Conservation (phyloP, 2,888 invertebrate genomes). For the Cacoxenus indagator region DNA sequence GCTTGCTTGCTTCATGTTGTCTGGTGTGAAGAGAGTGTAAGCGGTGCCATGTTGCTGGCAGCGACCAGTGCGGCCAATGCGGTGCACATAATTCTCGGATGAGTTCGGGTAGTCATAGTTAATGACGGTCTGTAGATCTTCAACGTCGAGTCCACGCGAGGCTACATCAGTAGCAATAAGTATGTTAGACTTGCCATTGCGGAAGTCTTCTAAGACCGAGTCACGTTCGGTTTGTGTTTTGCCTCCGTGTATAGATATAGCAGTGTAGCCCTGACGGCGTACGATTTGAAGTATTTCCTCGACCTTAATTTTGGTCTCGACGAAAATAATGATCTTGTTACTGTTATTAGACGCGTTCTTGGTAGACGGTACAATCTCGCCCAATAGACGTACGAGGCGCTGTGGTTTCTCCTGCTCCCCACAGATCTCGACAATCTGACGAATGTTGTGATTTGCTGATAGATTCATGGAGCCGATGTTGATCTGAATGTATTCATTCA, state of each 20-base stretch:
- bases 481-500: slow-evolving; percentile 91
- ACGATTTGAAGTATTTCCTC: slow-evolving; percentile 89
- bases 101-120: slow-evolving; percentile 96
- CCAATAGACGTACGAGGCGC: slow-evolving; percentile 81
- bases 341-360: slow-evolving; percentile 71
- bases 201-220: slow-evolving; percentile 89
- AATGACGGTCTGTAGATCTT: slow-evolving; percentile 94
- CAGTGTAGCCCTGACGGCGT: slow-evolving; percentile 84
- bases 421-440: slow-evolving; percentile 94
- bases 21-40: slow-evolving; percentile 95
- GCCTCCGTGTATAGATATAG: slow-evolving; percentile 93
- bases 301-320: slow-evolving; percentile 98
- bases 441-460: slow-evolving; percentile 97
- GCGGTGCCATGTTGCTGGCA: slow-evolving; percentile 95
- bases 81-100: slow-evolving; percentile 95
- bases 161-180: slow-evolving; percentile 98
- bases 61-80: slow-evolving; percentile 93
- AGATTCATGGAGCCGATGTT: slow-evolving; percentile 95
- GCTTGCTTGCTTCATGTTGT: slow-evolving; percentile 91
- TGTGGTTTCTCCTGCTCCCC: slow-evolving; percentile 91
- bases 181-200: slow-evolving; percentile 86
- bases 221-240: slow-evolving; percentile 95
- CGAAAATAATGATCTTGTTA: slow-evolving; percentile 96
- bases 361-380: slow-evolving; percentile 85
- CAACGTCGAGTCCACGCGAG: slow-evolving; percentile 94